Evolutionary conservation across 2,113 vertebrate genomes (phyloP).

Genomic region (Laterallus jamaicensis): DNA sequence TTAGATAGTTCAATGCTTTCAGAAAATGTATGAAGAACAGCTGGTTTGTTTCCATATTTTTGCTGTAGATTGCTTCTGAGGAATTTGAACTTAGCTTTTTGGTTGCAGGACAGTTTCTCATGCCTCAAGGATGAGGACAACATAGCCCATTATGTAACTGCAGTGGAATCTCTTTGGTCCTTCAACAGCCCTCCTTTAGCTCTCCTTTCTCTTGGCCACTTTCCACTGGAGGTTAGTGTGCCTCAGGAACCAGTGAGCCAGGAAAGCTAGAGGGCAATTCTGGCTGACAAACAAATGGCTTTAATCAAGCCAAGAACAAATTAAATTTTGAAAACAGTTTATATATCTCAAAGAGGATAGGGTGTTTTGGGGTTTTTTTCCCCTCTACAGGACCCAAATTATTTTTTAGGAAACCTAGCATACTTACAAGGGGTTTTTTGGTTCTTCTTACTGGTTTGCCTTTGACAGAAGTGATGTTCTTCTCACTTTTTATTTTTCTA

Average conservation of each 20-base stretch:
- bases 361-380: neutral
- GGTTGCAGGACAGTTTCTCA: neutral
- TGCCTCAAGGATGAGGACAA: neutral
- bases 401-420: neutral
- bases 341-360: neutral
- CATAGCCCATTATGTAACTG: neutral
- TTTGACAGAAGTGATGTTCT: neutral
- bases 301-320: neutral
- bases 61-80: neutral
- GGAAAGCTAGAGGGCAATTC: neutral
- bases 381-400: neutral
- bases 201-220: neutral
- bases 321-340: neutral
- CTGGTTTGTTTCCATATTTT: neutral
- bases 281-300: neutral
- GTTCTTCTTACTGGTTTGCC: neutral
- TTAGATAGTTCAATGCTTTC: neutral
- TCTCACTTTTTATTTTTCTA: neutral
- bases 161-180: neutral
- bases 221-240: neutral
- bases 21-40: neutral
- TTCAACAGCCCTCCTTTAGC: neutral
- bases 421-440: neutral
- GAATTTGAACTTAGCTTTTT: neutral
- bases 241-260: neutral